These are phyloP conservation scores for Dinocampus coccinellae DNA, from an alignment of 2,888 invertebrate species.

Conservation along the genomic window DNA sequence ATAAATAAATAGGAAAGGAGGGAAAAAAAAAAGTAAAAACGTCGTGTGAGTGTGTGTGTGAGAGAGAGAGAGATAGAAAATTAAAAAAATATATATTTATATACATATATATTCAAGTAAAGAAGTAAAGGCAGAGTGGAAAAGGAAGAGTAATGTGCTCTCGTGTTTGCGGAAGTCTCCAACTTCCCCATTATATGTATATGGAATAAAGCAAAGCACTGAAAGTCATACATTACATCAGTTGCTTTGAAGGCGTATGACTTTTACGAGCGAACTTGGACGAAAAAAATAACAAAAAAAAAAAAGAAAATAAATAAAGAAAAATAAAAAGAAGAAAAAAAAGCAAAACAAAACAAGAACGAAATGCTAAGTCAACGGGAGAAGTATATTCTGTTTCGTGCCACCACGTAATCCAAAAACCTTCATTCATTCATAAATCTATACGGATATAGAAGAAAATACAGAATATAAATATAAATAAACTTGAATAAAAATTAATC, in stretches of 20 bases:
- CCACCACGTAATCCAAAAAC: not conserved
- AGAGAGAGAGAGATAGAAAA: no score
- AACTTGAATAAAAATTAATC: no score
- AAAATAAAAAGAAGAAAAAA: no score
- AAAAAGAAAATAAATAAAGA: no score
- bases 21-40: constrained; percentile 10
- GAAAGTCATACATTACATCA: constrained; percentile 19
- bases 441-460: not conserved
- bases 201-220: constrained; percentile 4
- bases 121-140: not conserved
- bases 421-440: constrained; percentile 10
- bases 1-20: constrained; percentile 2
- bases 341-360: no score
- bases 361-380: not conserved
- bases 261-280: constrained; percentile 28
- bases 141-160: not conserved
- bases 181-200: not conserved
- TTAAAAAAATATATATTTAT: not conserved
- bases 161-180: constrained; percentile 15
- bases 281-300: no score
- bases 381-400: not conserved
- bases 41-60: no score
- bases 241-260: constrained; percentile 13
- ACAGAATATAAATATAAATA: not conserved
- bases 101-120: not conserved